Base-by-base conservation (phyloP, 2,113 vertebrate genomes). In the Steatornis caripensis region DNA sequence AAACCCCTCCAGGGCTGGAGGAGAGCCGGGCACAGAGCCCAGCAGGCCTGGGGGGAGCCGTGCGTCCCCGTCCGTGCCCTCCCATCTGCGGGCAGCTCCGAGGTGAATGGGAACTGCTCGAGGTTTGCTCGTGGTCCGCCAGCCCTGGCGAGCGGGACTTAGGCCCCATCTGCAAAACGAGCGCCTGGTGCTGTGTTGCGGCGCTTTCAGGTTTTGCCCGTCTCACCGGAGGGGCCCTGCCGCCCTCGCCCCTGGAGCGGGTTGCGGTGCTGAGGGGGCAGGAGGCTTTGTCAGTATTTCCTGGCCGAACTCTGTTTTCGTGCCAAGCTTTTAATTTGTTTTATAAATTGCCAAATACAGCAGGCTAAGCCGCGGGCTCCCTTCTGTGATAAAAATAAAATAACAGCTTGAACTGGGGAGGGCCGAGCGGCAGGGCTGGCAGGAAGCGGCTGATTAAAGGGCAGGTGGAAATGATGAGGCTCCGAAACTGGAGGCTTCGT, bases 361-460 rank as follows among this genome's bases (percentile, higher is more conserved):
- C 62, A 29, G 86, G 91, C 84, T 89, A 66, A 95, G 71, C 32
- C 8, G 1, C 5, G 3, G 82, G 80, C 68, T 86, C 80, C 89
- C 87, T 92, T 24, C 87, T 78, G 94, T 5, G 93, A 90, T 95
- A 95, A 96, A 97, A 97, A 95, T 93, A 93, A 95, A 94, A 92
- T 89, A 96, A 90, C 96, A 93, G 91, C 92, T 95, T 77, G 90
- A 92, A 76, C 26, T 72, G 3, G 19, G 70, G 85, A 53, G 85
- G 94, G 88, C 70, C 10, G 34, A 58, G 85, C 11, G 1, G 65
- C n/a, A 65, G 79, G 92, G 89, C 86, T 66, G 94, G 95, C 94
- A 86, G 95, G 94, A 91, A 92, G 36, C 34, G 3, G 29, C 75
- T 95, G 87, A 91, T 72, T 85, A 83, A 96, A 95, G 96, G 95